Evolutionary conservation across 2,797 vertebrate species (phyloP).

Genomic region (Threskiornis aethiopicus): DNA sequence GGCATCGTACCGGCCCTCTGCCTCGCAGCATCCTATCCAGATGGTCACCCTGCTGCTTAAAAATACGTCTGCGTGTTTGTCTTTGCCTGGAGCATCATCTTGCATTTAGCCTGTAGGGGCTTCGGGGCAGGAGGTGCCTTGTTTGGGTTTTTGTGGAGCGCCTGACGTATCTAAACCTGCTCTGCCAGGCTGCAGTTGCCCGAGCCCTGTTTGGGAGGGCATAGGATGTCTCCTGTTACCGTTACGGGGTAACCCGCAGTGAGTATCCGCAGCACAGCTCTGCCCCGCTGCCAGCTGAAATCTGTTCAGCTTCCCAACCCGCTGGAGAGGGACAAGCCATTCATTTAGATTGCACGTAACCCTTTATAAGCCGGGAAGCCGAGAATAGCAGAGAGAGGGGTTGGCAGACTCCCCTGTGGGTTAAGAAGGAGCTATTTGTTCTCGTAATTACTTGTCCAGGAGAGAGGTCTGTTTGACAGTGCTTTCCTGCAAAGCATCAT

Average conservation of each 20-base stretch:
- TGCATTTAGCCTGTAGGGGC: background rate
- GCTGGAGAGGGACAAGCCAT: constrained; percentile 8
- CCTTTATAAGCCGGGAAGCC: constrained; percentile 38
- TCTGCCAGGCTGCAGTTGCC: background rate
- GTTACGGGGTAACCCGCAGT: background rate
- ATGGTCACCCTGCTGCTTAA: background rate
- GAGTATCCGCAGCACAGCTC: background rate
- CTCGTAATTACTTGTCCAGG: constrained; percentile 47
- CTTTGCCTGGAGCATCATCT: background rate
- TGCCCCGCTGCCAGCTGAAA: background rate
- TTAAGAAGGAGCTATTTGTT: constrained; percentile 67
- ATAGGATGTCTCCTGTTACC: background rate
- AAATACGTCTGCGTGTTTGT: rapidly evolving
- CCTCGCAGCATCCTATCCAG: background rate
- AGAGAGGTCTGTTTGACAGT: constrained; percentile 61
- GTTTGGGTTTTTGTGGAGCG: background rate
- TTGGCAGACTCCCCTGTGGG: constrained; percentile 37
- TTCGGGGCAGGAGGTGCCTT: background rate
- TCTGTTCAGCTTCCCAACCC: background rate
- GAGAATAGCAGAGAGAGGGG: constrained; percentile 17
- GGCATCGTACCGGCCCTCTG: rapidly evolving
- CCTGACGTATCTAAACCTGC: background rate
- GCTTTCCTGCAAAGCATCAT: constrained; percentile 54
- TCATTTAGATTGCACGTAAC: constrained; percentile 34
- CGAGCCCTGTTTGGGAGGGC: background rate